Base-by-base conservation (phyloP, 2,888 invertebrate species). In the Tetropium fuscum region DNA sequence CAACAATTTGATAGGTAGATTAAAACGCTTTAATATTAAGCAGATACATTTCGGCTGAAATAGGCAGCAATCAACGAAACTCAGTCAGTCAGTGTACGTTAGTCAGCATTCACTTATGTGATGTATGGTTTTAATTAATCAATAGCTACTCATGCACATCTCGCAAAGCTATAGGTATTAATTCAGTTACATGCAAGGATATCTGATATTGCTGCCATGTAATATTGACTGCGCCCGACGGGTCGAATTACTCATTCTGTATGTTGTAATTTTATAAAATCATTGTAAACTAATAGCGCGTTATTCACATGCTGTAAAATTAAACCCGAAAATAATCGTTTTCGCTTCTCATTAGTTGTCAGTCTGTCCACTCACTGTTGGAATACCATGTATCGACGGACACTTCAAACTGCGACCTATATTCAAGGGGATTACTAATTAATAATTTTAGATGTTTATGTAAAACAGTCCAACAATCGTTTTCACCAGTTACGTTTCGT, bases 121-220 rank as follows among this genome's bases (percentile, higher is more conserved):
- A 63, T 68, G 64, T 66, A 65, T 66, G 66, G 64, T 64, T 68
- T 66, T 68, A 68, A 66, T 68, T 63, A 66, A 49, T 60, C 59
- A 64, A 65, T 64, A 64, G 45, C 53, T 53, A 51, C 45, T 54
- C 58, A 38, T 58, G 58, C 59, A 59, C 55, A 45, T 41, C 58
- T 27, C 25, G 49, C 43, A 43, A 36, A 57, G 49, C 57, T 18
- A 40, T 49, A 59, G 41, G 59, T 63, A 63, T 59, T 63, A 63
- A 63, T 59, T 58, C 40, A 38, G 55, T 58, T 55, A 59, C 36
- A 51, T 48, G 62, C 8, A 45, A 15, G 53, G 53, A 58, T 36
- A 54, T 58, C 54, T 54, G 58, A 61, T 61, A 61, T 58, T 38
- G 51, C 51, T 10, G 40, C 25, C 25, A 20, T 51, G 27, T 19